Evolutionary conservation across 2,797 vertebrate genomes (phyloP).

Genomic region (Danionella dracula): DNA sequence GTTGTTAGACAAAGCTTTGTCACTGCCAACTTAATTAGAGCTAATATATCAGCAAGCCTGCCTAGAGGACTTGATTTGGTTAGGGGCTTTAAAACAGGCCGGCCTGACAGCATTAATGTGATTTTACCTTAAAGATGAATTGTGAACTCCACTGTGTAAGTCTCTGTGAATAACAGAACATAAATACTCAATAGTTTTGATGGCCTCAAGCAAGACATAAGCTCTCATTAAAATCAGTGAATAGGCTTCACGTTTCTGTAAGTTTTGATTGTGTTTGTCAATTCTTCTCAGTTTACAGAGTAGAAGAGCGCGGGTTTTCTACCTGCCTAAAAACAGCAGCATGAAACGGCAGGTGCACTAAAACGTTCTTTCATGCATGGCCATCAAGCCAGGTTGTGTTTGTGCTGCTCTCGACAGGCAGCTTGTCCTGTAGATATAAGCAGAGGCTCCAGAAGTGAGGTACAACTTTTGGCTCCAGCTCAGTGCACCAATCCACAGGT

Average conservation of each 20-base stretch:
- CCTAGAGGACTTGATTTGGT: slow-evolving; percentile 44
- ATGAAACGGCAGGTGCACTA: neutral
- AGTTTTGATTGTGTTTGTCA: slow-evolving; percentile 16
- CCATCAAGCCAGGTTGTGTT: slow-evolving; percentile 6
- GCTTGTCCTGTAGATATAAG: slow-evolving; percentile 15
- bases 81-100: slow-evolving; percentile 43
- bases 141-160: slow-evolving; percentile 36
- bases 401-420: neutral
- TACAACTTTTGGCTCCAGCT: slow-evolving; percentile 18
- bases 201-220: slow-evolving; percentile 42
- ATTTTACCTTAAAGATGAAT: slow-evolving; percentile 54
- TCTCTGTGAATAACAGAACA: slow-evolving; percentile 41
- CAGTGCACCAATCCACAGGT: slow-evolving; percentile 22
- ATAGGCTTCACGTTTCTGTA: slow-evolving; percentile 12
- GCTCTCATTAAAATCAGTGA: slow-evolving; percentile 38
- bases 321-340: neutral
- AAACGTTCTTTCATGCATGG: slow-evolving; percentile 5
- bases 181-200: slow-evolving; percentile 47
- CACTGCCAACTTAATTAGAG: slow-evolving; percentile 48
- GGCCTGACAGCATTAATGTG: slow-evolving; percentile 39
- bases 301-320: neutral
- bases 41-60: slow-evolving; percentile 44
- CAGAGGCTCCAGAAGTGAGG: neutral
- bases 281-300: neutral
- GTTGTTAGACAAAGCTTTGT: slow-evolving; percentile 44